Conservation (phyloP, 2,797 vertebrate species). For the Glossophaga mutica region DNA sequence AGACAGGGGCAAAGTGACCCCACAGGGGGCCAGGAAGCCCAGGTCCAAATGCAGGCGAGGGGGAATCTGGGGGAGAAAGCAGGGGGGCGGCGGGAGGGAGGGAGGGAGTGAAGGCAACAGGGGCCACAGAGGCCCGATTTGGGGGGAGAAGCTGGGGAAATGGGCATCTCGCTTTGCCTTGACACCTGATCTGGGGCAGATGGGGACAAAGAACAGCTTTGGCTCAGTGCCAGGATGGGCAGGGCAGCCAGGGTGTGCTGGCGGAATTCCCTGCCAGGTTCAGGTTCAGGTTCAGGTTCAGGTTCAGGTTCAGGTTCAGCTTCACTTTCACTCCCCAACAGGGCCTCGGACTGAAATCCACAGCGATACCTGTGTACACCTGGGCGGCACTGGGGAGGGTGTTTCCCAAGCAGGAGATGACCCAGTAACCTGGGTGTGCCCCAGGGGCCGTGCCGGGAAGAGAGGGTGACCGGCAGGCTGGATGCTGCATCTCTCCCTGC, state of each 20-base stretch:
- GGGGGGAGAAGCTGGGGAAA: not conserved
- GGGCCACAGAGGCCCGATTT: too few relatives aligned
- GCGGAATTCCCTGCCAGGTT: not conserved
- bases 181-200: not conserved
- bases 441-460: not conserved
- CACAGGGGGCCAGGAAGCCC: not conserved
- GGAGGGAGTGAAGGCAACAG: not conserved
- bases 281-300: not conserved
- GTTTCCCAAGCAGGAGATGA: too few relatives aligned
- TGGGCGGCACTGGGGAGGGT: not conserved
- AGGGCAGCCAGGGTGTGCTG: not conserved
- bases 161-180: not conserved
- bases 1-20: not conserved
- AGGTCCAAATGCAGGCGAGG: not conserved
- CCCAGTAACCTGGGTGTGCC: not conserved
- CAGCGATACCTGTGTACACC: not conserved
- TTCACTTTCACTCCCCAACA: not conserved
- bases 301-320: not conserved
- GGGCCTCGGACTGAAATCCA: not conserved
- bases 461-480: not conserved
- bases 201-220: not conserved
- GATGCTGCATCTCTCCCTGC: not conserved
- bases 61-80: not conserved
- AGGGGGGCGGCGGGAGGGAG: not conserved
- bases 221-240: not conserved